Base-by-base conservation (phyloP, 1,140 invertebrate species). In the Temnothorax longispinosus region DNA sequence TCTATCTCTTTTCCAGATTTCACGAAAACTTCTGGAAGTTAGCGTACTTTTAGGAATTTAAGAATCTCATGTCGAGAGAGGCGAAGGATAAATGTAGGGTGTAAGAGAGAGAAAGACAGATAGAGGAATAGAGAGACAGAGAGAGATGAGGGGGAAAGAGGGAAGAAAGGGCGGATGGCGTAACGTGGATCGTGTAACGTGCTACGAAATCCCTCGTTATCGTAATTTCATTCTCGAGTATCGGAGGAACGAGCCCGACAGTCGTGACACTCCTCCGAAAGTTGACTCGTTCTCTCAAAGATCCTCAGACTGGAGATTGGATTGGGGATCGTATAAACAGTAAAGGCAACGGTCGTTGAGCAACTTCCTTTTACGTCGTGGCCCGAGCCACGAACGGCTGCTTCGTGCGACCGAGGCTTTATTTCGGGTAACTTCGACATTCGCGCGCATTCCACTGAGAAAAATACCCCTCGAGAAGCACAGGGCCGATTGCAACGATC, bases 211-310 rank as follows among this genome's bases (percentile, higher is more conserved):
- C 85, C 77, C 85, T 87, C 85, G 85, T 87, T 87, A 82, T 87
- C 80, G 86, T 89, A 88, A 89, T 88, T 89, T 88, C 58, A 47
- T 88, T 89, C 82, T 74, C 87, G 67, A 85, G 76, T 27, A 86
- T 86, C 85, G 85, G 41, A 86, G 85, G 18, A 86, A 54, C 58
- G 54, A 52, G 67, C 50, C 50, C 56, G 64, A 69, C 54, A 76
- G 54, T 62, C 35, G 56, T 60, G 56, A 54, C 62, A 58, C 54
- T 27, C 50, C 72, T 47, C 50, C 52, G 65, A 88, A 89, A 86
- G 72, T 89, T 86, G 58, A 64, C 74, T 67, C 50, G 87, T 67
- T 78, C 56, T 81, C 27, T 47, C 47, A 50, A 56, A 47, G 60
- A 80, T 50, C 62, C 18, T 32, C 62, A 52, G 81, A 69, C 86